Evolutionary conservation across 2,797 vertebrate species (phyloP).

Genomic region (Cyclura pinguis): DNA sequence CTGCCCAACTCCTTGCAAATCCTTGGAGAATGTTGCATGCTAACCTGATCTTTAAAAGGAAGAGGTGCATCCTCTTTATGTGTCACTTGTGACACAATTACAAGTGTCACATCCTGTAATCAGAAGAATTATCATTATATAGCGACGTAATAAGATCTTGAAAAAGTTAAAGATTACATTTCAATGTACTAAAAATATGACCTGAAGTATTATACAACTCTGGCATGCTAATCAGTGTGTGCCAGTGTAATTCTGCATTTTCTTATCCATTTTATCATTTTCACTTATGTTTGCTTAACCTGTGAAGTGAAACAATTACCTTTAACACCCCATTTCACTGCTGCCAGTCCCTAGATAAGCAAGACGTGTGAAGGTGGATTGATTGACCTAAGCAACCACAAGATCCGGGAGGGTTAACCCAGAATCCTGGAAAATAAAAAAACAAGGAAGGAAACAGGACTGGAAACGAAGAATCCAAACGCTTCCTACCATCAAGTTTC

Average conservation of each 20-base stretch:
- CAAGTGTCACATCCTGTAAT: neutral
- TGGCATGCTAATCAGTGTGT: too few relatives aligned
- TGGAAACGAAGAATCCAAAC: neutral
- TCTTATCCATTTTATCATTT: neutral
- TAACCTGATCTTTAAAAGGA: too few relatives aligned
- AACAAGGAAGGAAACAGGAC: neutral
- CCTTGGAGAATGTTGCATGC: too few relatives aligned
- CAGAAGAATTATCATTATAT: neutral
- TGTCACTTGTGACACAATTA: too few relatives aligned
- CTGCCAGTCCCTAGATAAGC: neutral
- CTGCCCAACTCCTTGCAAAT: too few relatives aligned
- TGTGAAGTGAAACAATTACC: neutral
- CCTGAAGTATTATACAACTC: neutral
- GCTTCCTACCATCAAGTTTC: too few relatives aligned
- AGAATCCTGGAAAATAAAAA: neutral
- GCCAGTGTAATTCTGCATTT: neutral
- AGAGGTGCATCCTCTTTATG: too few relatives aligned
- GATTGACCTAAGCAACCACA: neutral
- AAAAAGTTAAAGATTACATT: neutral
- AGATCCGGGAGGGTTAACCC: neutral
- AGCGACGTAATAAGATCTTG: neutral
- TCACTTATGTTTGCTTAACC: neutral
- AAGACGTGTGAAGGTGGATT: too few relatives aligned
- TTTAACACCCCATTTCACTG: neutral
- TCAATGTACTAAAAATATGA: neutral